Evolutionary conservation across 37 sponge, comb jelly and placozoan genomes (phyloP), one percentile per base, ranked within the genome.

Genomic region (Ephydatia muelleri): DNA sequence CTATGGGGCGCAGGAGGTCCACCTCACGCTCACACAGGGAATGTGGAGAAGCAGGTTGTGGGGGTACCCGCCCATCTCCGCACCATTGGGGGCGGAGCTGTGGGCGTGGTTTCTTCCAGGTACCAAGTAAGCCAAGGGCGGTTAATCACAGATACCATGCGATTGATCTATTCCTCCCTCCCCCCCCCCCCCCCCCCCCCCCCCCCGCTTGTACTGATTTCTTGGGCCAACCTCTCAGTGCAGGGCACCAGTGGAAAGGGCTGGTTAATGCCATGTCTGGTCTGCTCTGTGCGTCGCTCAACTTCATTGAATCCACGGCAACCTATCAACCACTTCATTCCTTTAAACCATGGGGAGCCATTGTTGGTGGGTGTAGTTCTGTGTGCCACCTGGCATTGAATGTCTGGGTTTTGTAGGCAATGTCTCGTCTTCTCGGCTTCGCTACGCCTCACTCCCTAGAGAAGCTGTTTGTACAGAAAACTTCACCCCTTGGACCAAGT

Each of bases 381-480:
- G 16, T 29, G 2, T 29, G 65, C 26, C 30, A 57, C 49, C 3
- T 25, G 26, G 13, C 49, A 69, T 79, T 5, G 4, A 8, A 38
- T 28, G 22, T 13, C 65, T 57, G 66, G 13, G 40, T 21, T 0
- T 0, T 32, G 4, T 21, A 92, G 93, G 89, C 22, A 88, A 93
- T 49, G 11, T 88, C 2, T 88, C 93, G 8, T 73, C 86, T 14
- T 32, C 71, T 26, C 78, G 48, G 31, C 75, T 98, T 70, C 80
- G 92, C 11, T 97, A 99, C 80, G 92, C 92, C 78, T 91, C 91
- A 38, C 75, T 97, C 23, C 94, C 99, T 0, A 49, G 95, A 30
- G 99, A 99, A 79, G 83, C 86, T 37, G 97, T 99, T 13, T 99
- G 99, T 76, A 99, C 99, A 29, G 97, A 99, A 73, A 99, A 99